A percentile compares a stretch with the other conserved stretches of the same genome.
These are phyloP conservation scores for Pterobdella sp. DNA, from an alignment of 2,888 invertebrate species.

Conservation along the genomic window DNA sequence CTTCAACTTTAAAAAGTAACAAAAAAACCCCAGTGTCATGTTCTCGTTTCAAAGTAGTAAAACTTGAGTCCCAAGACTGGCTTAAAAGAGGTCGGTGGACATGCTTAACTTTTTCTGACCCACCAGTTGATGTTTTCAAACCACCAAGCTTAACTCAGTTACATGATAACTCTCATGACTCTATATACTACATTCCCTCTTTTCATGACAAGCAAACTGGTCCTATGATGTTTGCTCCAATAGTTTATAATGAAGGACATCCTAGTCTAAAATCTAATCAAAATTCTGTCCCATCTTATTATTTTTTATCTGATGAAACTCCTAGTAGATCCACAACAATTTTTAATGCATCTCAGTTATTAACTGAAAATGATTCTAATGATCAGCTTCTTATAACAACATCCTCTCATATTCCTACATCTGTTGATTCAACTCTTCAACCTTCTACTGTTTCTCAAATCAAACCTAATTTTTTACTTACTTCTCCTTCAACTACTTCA, in stretches of 20 bases:
- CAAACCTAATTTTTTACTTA: not conserved
- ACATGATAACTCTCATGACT: conserved; percentile 16
- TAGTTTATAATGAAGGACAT: conserved; percentile 35
- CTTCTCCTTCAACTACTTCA: not conserved
- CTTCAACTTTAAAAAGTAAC: conserved; percentile 7
- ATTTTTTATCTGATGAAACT: conserved; percentile 14
- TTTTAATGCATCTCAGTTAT: not conserved
- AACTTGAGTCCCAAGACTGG: conserved; percentile 89
- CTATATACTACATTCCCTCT: conserved; percentile 29
- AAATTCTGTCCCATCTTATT: conserved; percentile 21
- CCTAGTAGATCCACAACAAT: not conserved
- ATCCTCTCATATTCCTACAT: not conserved
- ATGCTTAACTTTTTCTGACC: conserved; percentile 87
- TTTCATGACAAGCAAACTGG: conserved; percentile 46
- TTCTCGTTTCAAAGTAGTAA: conserved; percentile 80
- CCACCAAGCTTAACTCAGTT: conserved; percentile 13
- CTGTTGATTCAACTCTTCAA: not conserved
- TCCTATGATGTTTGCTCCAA: conserved; percentile 41
- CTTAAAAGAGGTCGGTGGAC: conserved; percentile 85
- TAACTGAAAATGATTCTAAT: not conserved
- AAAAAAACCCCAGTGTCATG: conserved; percentile 21
- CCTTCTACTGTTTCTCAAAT: not conserved
- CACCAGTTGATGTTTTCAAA: conserved; percentile 55
- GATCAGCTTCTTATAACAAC: not conserved
- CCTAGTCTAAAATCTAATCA: conserved; percentile 33